Percentiles rank a stretch among this genome's conserved stretches.
These are phyloP conservation scores for Arenaria interpres DNA, from an alignment of 2,113 vertebrate genomes.

Conservation along the genomic window DNA sequence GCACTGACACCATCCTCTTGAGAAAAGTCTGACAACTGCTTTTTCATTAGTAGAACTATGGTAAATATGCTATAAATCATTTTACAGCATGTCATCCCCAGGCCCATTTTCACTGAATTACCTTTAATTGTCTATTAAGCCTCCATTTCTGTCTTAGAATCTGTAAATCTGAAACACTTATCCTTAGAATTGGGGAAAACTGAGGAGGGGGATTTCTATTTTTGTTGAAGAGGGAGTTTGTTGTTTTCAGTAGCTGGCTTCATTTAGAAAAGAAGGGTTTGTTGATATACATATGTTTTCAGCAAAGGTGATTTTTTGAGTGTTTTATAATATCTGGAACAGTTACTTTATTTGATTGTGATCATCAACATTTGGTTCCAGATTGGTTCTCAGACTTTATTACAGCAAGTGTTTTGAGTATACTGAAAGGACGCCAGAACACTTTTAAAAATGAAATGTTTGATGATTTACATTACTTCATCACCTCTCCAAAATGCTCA, in stretches of 20 bases:
- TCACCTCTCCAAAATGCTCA: neutral
- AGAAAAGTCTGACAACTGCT: constrained; percentile 73
- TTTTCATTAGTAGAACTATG: constrained; percentile 75
- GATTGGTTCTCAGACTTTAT: neutral
- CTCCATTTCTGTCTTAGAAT: constrained; percentile 1
- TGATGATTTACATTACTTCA: neutral
- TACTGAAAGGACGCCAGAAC: neutral
- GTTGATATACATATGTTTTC: neutral
- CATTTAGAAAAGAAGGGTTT: neutral
- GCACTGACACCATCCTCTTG: constrained; percentile 55
- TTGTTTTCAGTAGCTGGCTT: neutral
- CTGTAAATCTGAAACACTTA: constrained; percentile 13
- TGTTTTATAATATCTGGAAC: neutral
- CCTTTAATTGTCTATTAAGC: constrained; percentile 42
- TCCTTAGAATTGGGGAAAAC: neutral
- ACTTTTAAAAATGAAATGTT: neutral
- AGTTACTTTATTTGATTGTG: neutral
- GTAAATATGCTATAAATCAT: constrained; percentile 74
- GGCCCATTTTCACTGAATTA: constrained; percentile 41
- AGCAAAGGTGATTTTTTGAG: neutral
- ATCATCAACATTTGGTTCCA: neutral
- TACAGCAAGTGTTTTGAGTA: neutral
- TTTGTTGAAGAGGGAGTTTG: neutral
- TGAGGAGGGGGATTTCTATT: neutral
- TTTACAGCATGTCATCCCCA: constrained; percentile 51